Percentiles rank a stretch among this genome's conserved stretches.
Evolutionary conservation across 2,888 invertebrate species (phyloP).

Genomic region (Neoascia interrupta): DNA sequence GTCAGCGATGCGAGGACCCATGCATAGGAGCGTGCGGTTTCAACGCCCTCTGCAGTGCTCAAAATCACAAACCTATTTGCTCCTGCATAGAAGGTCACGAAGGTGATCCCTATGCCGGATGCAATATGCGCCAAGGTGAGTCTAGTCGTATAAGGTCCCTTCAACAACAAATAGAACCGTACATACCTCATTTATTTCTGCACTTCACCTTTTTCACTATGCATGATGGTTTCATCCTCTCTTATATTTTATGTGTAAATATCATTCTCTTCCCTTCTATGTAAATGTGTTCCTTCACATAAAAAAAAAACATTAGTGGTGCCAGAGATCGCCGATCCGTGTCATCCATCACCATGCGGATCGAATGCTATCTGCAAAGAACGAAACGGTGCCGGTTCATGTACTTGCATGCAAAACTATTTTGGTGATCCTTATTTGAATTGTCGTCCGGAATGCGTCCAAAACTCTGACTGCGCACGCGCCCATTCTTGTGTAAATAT

Average conservation of each 20-base stretch:
- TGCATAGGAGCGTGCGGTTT: slow-evolving; percentile 88
- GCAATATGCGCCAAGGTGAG: slow-evolving; percentile 83
- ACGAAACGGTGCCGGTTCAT: slow-evolving; percentile 89
- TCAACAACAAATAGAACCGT: not conserved
- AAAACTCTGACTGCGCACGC: slow-evolving; percentile 90
- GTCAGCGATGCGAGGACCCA: slow-evolving; percentile 86
- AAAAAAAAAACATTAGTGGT: slow-evolving; percentile 79
- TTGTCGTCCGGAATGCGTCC: slow-evolving; percentile 93
- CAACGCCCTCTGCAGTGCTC: slow-evolving; percentile 85
- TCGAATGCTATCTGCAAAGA: slow-evolving; percentile 92
- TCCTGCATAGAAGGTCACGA: slow-evolving; percentile 85
- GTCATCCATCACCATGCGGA: slow-evolving; percentile 92
- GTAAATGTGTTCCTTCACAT: slow-evolving; percentile 58
- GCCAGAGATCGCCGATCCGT: slow-evolving; percentile 84
- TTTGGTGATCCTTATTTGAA: slow-evolving; percentile 92
- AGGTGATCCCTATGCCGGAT: slow-evolving; percentile 90
- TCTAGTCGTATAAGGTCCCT: slow-evolving; percentile 70
- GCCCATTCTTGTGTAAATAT: slow-evolving; percentile 89
- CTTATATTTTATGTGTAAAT: slow-evolving; percentile 50
- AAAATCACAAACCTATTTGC: slow-evolving; percentile 87
- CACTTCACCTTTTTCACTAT: slow-evolving; percentile 59
- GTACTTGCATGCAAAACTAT: slow-evolving; percentile 89
- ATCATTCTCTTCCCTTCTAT: slow-evolving; percentile 64
- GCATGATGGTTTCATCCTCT: slow-evolving; percentile 52
- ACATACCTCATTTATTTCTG: slow-evolving; percentile 55